Conservation (phyloP, 1,140 invertebrate species). For the Musca vetustissima region DNA sequence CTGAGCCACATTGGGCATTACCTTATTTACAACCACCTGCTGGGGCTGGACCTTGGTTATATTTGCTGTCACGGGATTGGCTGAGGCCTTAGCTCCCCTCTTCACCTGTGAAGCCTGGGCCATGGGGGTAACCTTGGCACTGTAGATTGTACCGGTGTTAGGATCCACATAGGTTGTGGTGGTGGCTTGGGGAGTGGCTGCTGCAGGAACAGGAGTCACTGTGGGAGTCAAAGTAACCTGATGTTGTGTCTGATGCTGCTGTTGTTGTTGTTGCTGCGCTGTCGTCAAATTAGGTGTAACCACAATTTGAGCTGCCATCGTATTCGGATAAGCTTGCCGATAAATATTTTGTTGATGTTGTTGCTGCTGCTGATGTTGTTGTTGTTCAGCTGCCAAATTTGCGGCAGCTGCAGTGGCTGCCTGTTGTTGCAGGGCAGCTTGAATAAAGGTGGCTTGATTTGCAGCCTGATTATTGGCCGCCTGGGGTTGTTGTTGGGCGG, state of each 20-base stretch:
- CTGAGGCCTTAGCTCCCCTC: conserved; percentile 12
- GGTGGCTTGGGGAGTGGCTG: conserved; percentile 27
- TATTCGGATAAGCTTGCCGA: neutral
- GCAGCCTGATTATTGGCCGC: conserved; percentile 29
- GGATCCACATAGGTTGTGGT: conserved; percentile 9
- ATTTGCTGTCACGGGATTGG: conserved; percentile 29
- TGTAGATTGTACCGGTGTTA: neutral
- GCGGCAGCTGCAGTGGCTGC: neutral
- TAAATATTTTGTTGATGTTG: conserved; percentile 2
- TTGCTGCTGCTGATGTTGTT: conserved; percentile 18
- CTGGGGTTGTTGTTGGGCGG: conserved; percentile 30
- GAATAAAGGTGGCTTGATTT: conserved; percentile 1
- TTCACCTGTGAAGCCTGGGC: conserved; percentile 46
- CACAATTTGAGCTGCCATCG: conserved; percentile 10
- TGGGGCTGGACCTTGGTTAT: conserved; percentile 41
- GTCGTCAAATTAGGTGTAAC: neutral
- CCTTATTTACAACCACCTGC: conserved; percentile 48
- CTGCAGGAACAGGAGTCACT: conserved; percentile 34
- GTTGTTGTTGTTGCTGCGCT: too few species aligned
- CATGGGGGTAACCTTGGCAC: conserved; percentile 39
- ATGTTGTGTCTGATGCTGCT: conserved; percentile 9
- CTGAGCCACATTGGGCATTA: conserved; percentile 36
- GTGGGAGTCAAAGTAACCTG: neutral
- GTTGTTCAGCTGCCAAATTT: conserved; percentile 9
- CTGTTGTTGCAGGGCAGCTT: conserved; percentile 11